Evolutionary conservation across 2,113 vertebrate genomes (phyloP), one percentile per base, ranked within the genome.

Genomic region (Vulpes vulpes): DNA sequence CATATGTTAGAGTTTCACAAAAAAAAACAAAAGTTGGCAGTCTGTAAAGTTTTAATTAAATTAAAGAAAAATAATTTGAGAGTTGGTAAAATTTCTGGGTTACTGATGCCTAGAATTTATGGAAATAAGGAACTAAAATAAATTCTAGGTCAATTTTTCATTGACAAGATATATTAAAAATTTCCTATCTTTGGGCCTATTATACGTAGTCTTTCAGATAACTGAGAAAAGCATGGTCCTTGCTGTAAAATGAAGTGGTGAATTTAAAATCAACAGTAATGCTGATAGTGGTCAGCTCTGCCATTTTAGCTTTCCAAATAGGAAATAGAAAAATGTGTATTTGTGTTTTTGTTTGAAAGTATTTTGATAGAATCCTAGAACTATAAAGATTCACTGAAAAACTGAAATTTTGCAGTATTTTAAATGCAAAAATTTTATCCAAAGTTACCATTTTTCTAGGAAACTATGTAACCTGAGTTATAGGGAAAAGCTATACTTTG

Each of bases 1-100:
- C 65, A 88, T 86, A 83, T 89, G 78, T 60, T 91, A 60, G 19
- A 38, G 38, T 91, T 88, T 94, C 76, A 53, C 43, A 35, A 35
- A 35, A 35, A 95, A 80, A 22, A 85, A 27, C 17, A 74, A 65
- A 92, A 96, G 3, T 85, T 97, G 69, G 27, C 60, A 84, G 85
- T 89, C 14, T 93, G 17, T 95, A 60, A 95, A 96, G 14, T 96
- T 97, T 95, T 94, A 92, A 97, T 95, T 97, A 94, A 96, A 67
- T 94, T 51, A 92, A 93, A 89, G 12, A 65, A 87, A 84, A 95
- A 85, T 0, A 86, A 80, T 91, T 95, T 95, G 69, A 87, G 6
- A 91, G 1, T 90, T 90, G 9, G 32, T 43, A 78, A 96, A 78
- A 12, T 96, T 93, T 90, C 53, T 94, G 22, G 27, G 55, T 93